A percentile compares a stretch with the other conserved stretches of the same genome.
These are phyloP conservation scores for Enteromius unitaeniatus DNA, from an alignment of 2,797 vertebrate species.

Conservation along the genomic window DNA sequence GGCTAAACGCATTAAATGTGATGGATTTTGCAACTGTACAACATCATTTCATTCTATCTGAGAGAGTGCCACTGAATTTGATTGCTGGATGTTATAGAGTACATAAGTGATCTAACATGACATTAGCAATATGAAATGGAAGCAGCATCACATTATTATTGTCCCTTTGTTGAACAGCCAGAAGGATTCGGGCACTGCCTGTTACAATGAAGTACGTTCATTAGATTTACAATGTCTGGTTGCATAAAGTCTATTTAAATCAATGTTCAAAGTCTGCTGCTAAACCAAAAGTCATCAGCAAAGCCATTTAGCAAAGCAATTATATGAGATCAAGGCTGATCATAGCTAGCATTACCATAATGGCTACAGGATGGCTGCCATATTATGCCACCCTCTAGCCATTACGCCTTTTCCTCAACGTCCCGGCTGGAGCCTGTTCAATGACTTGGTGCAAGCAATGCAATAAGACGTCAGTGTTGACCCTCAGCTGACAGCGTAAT, in stretches of 20 bases:
- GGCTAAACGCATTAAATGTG: neutral
- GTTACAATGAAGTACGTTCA: neutral
- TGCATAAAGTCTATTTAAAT: slow-evolving; percentile 15
- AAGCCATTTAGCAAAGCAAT: slow-evolving; percentile 32
- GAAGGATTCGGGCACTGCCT: neutral
- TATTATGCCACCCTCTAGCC: slow-evolving; percentile 31
- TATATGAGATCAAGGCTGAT: slow-evolving; percentile 15
- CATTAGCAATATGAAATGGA: slow-evolving; percentile 6
- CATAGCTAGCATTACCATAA: slow-evolving; percentile 28
- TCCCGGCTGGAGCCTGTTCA: slow-evolving; percentile 1
- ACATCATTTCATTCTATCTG: neutral
- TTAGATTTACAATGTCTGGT: neutral
- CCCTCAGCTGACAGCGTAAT: slow-evolving; percentile 24
- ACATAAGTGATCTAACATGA: neutral
- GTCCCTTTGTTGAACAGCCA: neutral
- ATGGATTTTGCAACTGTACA: neutral
- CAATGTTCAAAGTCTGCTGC: slow-evolving; percentile 26
- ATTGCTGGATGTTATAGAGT: slow-evolving; percentile 3
- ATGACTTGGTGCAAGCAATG: slow-evolving; percentile 16
- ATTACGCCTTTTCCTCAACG: slow-evolving; percentile 10
- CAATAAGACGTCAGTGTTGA: slow-evolving; percentile 26
- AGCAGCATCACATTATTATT: neutral
- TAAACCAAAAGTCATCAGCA: slow-evolving; percentile 39
- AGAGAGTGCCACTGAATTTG: neutral
- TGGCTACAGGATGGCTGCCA: neutral